phyloP scores from a whole-genome alignment of 2,113 vertebrate genomes.

The Chauna torquata region DNA sequence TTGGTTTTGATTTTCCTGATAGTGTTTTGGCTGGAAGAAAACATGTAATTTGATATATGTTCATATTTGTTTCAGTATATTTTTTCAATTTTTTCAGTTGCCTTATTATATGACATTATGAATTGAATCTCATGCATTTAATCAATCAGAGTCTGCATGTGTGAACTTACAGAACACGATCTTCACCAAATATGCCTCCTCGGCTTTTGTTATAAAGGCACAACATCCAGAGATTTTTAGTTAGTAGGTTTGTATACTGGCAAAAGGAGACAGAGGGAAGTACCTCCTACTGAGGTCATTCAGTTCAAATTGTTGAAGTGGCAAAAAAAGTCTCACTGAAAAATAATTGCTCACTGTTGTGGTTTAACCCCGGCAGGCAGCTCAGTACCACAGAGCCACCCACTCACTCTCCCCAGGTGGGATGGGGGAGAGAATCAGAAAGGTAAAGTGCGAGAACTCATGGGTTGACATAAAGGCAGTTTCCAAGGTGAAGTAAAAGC shows the following conservation, averaged over 20 bases:
- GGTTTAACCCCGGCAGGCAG: no score
- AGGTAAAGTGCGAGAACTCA: no score
- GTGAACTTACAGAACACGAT: background rate
- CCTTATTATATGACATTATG: background rate
- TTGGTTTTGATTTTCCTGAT: background rate
- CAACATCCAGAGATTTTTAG: background rate
- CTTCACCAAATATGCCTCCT: background rate
- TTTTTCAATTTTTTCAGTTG: background rate
- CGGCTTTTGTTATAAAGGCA: background rate
- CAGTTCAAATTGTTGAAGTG: background rate
- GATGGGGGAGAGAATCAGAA: no score
- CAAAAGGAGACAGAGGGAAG: background rate
- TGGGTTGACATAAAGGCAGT: no score
- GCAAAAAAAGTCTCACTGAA: background rate
- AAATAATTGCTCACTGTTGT: background rate
- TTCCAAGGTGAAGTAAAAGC: no score
- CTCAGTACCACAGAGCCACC: no score
- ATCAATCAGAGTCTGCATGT: background rate
- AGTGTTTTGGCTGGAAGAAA: background rate
- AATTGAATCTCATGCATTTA: background rate
- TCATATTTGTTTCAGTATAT: background rate
- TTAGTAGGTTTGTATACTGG: background rate
- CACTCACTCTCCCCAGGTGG: no score
- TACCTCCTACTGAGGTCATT: background rate
- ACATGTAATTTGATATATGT: accelerated